phyloP scores from a whole-genome alignment of 2,113 vertebrate species.

The Aramus guarauna region DNA sequence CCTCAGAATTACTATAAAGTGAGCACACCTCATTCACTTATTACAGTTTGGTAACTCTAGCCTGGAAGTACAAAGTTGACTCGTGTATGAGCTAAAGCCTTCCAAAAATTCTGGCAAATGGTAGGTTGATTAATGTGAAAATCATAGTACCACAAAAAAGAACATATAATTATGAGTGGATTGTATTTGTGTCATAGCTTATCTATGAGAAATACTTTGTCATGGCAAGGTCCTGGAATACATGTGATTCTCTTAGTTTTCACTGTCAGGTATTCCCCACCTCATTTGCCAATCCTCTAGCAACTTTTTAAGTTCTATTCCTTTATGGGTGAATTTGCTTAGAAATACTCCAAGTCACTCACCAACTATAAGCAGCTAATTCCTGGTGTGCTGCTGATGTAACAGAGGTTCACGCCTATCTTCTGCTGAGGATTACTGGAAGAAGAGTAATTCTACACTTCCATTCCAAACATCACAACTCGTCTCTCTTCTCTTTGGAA shows the following conservation, averaged over 20 bases:
- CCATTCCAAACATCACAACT: background rate
- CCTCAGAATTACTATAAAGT: background rate
- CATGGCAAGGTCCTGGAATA: background rate
- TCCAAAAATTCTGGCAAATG: background rate
- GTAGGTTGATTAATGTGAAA: background rate
- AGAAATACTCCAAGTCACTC: background rate
- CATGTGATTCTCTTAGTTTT: background rate
- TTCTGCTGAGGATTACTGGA: background rate
- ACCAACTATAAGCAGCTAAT: background rate
- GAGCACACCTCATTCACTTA: background rate
- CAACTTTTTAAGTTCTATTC: background rate
- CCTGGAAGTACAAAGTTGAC: background rate
- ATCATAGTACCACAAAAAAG: background rate
- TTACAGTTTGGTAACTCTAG: background rate
- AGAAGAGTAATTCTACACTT: background rate
- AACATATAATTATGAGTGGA: background rate
- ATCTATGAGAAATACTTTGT: background rate
- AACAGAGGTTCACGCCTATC: background rate
- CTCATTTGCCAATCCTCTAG: background rate
- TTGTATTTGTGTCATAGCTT: background rate
- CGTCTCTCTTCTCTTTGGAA: fast-evolving
- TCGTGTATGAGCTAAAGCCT: background rate
- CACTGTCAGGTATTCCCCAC: background rate
- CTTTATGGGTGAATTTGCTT: background rate
- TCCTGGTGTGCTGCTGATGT: background rate